A percentile compares a stretch with the other conserved stretches of the same genome.
Conservation (phyloP, 2,888 invertebrate genomes). For the Fragum sueziense region DNA sequence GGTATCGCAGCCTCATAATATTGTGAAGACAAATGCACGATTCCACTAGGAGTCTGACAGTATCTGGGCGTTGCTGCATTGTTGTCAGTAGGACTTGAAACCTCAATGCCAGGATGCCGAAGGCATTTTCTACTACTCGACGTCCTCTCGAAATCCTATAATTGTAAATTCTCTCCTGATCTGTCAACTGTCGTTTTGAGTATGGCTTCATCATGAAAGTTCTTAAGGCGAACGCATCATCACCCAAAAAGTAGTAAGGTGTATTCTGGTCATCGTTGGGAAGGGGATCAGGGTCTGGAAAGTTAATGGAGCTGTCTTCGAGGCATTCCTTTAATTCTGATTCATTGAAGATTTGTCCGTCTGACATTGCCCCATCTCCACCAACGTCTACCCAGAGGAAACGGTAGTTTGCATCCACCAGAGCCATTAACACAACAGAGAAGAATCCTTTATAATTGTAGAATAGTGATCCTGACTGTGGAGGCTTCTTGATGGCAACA, state of each 20-base stretch:
- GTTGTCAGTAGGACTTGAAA: constrained; percentile 26
- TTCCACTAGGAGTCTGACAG: constrained; percentile 32
- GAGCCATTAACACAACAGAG: constrained; percentile 54
- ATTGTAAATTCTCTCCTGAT: constrained; percentile 58
- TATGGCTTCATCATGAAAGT: constrained; percentile 64
- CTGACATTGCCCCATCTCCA: constrained; percentile 37
- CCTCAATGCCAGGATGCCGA: constrained; percentile 32
- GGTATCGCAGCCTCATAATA: constrained; percentile 53
- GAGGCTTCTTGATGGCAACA: constrained; percentile 46
- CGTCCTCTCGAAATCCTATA: constrained; percentile 52
- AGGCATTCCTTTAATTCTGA: constrained; percentile 44
- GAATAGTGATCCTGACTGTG: constrained; percentile 44
- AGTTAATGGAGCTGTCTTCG: constrained; percentile 42
- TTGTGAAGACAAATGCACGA: constrained; percentile 56
- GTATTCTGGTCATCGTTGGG: constrained; percentile 53
- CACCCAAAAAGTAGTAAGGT: constrained; percentile 61
- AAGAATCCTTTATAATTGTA: constrained; percentile 62
- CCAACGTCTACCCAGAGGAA: constrained; percentile 60
- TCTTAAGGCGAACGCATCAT: constrained; percentile 61
- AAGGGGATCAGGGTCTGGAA: constrained; percentile 51
- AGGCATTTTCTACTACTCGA: constrained; percentile 30
- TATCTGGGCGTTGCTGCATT: constrained; percentile 44
- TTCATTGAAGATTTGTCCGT: constrained; percentile 53
- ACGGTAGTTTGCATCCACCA: constrained; percentile 64
- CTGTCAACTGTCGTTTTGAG: constrained; percentile 34